Evolutionary conservation across 92 coral and sea anemone genomes (phyloP).

Genomic region (Siderastrea radians): DNA sequence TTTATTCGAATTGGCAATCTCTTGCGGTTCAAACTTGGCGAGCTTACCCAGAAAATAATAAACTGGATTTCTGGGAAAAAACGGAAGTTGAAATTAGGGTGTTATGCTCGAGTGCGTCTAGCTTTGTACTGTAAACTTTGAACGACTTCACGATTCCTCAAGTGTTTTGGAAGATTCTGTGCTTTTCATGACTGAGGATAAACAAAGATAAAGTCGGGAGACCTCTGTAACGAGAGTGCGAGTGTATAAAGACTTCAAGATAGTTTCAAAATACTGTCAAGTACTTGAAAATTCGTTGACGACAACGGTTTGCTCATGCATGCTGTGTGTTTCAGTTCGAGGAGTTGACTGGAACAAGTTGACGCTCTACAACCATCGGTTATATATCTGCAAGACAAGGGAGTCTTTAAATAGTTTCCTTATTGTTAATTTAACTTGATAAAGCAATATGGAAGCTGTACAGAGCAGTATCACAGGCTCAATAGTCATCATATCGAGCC

Average conservation of each 20-base stretch:
- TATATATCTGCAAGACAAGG: no score
- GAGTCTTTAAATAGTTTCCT: no score
- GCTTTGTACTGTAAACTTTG: background rate
- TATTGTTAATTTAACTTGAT: no score
- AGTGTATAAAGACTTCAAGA: background rate
- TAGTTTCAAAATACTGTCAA: background rate
- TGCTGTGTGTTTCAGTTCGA: no score
- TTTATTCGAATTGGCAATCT: background rate
- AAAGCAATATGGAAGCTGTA: no score
- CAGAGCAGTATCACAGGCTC: no score
- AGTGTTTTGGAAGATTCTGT: background rate
- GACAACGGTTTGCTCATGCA: no score
- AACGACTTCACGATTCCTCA: background rate
- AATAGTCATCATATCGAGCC: no score
- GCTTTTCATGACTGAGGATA: background rate
- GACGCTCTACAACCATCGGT: no score
- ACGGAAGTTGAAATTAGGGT: conserved; percentile 3
- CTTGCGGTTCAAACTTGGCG: background rate
- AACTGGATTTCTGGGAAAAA: conserved; percentile 8
- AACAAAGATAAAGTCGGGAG: background rate
- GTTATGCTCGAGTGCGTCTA: background rate
- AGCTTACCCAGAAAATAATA: background rate
- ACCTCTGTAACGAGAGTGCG: background rate
- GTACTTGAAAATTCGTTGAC: background rate
- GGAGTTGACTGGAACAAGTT: no score